These are phyloP conservation scores for Bradypodion ventrale DNA, from an alignment of 2,797 vertebrate genomes.

Conservation along the genomic window DNA sequence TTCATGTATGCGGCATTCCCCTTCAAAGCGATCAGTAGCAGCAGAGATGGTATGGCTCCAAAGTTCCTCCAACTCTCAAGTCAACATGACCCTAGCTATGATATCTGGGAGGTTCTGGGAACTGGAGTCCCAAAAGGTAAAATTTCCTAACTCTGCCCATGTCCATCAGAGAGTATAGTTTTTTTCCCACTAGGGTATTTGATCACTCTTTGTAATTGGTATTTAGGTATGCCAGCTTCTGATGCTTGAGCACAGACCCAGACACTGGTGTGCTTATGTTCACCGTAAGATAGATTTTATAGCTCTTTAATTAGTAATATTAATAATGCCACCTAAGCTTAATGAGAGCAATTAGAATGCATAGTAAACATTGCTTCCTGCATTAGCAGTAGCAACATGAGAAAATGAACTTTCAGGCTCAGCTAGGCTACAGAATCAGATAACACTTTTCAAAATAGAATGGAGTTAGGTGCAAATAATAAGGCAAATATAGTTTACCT, in stretches of 20 bases:
- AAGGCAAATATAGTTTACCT: conserved; percentile 42
- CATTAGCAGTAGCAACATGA: conserved; percentile 73
- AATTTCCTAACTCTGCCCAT: too few species aligned
- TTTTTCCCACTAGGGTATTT: too few species aligned
- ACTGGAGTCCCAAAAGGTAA: too few species aligned
- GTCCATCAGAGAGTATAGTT: too few species aligned
- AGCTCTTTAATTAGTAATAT: conserved; percentile 80
- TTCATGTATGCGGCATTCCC: too few species aligned
- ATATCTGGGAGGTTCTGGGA: too few species aligned
- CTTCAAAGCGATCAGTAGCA: too few species aligned
- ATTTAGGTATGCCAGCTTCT: conserved; percentile 55
- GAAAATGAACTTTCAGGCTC: conserved; percentile 74
- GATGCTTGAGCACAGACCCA: conserved; percentile 39
- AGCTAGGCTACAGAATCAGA: conserved; percentile 70
- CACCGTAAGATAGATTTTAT: conserved; percentile 71
- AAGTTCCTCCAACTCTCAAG: too few species aligned
- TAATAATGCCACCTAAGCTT: conserved; percentile 81
- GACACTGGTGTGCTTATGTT: conserved; percentile 67
- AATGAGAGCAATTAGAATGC: conserved; percentile 80
- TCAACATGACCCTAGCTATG: too few species aligned
- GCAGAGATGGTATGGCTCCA: too few species aligned
- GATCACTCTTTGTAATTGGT: too few species aligned
- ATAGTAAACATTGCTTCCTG: conserved; percentile 75
- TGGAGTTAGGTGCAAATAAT: conserved; percentile 38
- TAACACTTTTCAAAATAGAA: conserved; percentile 56